Percentiles rank a stretch among this genome's conserved stretches.
Conservation (phyloP, 1,140 invertebrate genomes). For the Bombus pascuorum region DNA sequence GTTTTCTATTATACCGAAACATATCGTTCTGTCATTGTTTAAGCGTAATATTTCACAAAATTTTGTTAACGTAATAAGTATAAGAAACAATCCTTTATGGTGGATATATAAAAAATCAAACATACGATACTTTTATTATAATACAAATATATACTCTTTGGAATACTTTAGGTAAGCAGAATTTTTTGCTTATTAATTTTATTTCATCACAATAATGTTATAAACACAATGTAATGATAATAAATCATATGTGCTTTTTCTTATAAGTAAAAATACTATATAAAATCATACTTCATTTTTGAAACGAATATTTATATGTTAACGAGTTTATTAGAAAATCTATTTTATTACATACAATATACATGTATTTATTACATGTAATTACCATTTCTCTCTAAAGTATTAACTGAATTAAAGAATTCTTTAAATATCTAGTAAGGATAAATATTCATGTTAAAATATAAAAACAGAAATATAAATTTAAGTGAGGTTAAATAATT, state of each 20-base stretch:
- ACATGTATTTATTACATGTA: background rate
- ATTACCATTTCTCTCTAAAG: background rate
- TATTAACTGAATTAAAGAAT: too few species aligned
- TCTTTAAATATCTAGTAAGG: too few species aligned
- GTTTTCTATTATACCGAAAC: slow-evolving; percentile 15
- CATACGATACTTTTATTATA: background rate
- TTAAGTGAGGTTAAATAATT: background rate
- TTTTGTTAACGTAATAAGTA: background rate
- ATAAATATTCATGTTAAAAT: background rate
- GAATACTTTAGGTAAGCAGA: slow-evolving; percentile 7
- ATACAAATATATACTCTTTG: background rate
- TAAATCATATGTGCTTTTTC: background rate
- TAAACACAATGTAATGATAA: background rate
- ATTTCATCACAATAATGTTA: background rate
- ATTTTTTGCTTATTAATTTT: background rate
- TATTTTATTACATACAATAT: background rate
- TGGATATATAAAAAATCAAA: slow-evolving; percentile 4
- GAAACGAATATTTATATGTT: background rate
- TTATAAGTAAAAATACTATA: background rate
- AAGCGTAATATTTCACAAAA: background rate
- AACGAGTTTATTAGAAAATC: background rate
- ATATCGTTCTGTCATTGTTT: background rate
- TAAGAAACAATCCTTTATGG: background rate
- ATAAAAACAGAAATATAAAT: background rate
- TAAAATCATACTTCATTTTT: background rate